Evolutionary conservation across 23 tunicate genomes (phyloP).

Genomic region (Ciona savignyi): DNA sequence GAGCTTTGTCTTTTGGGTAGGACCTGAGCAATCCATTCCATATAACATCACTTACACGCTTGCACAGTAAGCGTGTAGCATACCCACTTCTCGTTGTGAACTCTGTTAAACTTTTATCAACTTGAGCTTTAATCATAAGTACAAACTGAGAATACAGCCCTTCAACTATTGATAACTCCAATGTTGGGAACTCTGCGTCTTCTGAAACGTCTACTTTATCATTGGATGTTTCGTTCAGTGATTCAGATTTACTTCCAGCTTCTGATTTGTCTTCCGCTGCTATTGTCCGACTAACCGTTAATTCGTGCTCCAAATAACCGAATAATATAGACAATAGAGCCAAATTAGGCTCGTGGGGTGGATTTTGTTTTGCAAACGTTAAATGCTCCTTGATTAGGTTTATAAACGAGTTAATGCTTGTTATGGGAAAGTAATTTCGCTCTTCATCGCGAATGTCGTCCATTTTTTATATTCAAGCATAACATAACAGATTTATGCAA

Average conservation of each 20-base stretch:
- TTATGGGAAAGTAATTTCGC: constrained; percentile 31
- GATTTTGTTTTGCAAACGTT: constrained; percentile 5
- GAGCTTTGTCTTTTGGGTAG: constrained; percentile 86
- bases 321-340: constrained; percentile 57
- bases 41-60: constrained; percentile 68
- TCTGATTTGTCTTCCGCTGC: constrained; percentile 9
- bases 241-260: constrained; percentile 3
- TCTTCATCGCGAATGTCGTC: too few species aligned
- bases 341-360: constrained; percentile 31
- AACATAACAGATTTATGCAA: too few species aligned
- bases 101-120: constrained; percentile 63
- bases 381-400: constrained; percentile 38
- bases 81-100: constrained; percentile 64
- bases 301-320: constrained; percentile 59
- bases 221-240: not conserved
- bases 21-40: constrained; percentile 78
- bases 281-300: constrained; percentile 41
- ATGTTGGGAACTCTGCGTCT: constrained; percentile 43
- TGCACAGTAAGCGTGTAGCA: constrained; percentile 61
- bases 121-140: constrained; percentile 51
- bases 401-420: constrained; percentile 13
- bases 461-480: too few species aligned
- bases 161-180: constrained; percentile 59
- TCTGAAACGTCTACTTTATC: not conserved
- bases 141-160: constrained; percentile 48